Base-by-base conservation (phyloP, 2,113 vertebrate genomes). In the Anthoscopus minutus region DNA sequence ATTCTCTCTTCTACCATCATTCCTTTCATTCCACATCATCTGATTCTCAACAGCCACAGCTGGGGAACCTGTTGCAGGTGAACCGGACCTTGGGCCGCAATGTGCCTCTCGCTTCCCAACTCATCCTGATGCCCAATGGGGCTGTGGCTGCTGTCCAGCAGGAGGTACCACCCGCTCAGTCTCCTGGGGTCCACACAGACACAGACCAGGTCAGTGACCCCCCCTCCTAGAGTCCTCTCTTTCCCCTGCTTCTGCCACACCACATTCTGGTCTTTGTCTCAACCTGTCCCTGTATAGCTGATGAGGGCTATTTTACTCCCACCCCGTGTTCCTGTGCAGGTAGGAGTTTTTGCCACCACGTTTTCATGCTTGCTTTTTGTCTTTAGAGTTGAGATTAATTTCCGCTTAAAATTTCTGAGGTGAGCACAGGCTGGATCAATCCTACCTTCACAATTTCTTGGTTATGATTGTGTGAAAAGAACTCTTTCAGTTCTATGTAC, bases 71-170 rank as follows among this genome's bases (percentile, higher is more conserved):
- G 50, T 95, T 98, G 96, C 98, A 98, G 97, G 98, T 98, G 89
- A 98, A 98, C 96, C 97, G 98, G 91, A 98, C 98, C 89, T 92
- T 98, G 97, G 98, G 98, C 95, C 98, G 98, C 93, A 98, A 98
- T 90, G 98, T 99, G 95, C 99, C 99, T 67, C 98, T 99, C 56
- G 98, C 99, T 89, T 98, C 99, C 92, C 99, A 99, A 67, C 99
- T 99, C 97, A 99, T 99, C 97, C 99, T 99, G 95, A 99, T 99
- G 99, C 99, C 99, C 81, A 99, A 99, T 33, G 99, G 98, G 95
- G 98, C 99, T 18, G 98, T 99, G 96, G 99, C 99, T 64, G 98
- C 99, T 62, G 98, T 99, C 42, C 99, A 99, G 95, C 98, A 99
- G 91, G 99, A 99, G 93, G 97, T 98, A 23, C 96, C 98, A 40